Conservation (phyloP, 2,797 vertebrate genomes). For the Oryzias dopingdopingensis region DNA sequence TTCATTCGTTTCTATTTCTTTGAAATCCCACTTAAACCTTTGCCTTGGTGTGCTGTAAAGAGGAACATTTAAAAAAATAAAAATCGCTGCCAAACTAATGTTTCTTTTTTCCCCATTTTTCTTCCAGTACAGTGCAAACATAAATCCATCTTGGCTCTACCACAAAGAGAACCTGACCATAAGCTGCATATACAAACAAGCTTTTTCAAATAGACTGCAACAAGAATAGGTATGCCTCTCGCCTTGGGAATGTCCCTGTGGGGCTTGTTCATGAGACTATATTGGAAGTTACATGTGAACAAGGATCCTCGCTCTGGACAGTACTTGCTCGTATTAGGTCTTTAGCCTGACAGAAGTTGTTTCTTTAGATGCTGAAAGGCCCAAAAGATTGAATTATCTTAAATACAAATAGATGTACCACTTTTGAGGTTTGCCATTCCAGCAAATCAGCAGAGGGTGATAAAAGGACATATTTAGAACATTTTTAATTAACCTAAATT, state of each 20-base stretch:
- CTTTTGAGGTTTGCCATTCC: neutral
- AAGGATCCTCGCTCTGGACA: slow-evolving; percentile 28
- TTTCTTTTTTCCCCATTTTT: slow-evolving; percentile 2
- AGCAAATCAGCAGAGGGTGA: slow-evolving; percentile 2
- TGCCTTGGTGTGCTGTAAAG: slow-evolving; percentile 30
- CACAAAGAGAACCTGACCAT: slow-evolving; percentile 15
- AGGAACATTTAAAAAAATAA: neutral
- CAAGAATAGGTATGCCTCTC: slow-evolving; percentile 23
- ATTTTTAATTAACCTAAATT: neutral
- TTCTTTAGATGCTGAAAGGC: neutral
- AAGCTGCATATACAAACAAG: slow-evolving; percentile 3
- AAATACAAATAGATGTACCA: too few species aligned
- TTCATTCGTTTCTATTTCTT: slow-evolving; percentile 39
- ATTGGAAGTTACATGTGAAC: slow-evolving; percentile 15
- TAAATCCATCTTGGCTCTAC: slow-evolving; percentile 4
- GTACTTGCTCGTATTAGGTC: slow-evolving; percentile 5
- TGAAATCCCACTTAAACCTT: slow-evolving; percentile 35
- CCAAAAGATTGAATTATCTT: neutral
- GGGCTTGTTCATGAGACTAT: slow-evolving; percentile 22
- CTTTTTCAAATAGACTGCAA: slow-evolving; percentile 6
- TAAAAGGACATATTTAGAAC: too few species aligned
- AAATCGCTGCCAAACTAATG: neutral
- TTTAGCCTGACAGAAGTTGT: slow-evolving; percentile 13
- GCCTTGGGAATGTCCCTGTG: slow-evolving; percentile 16
- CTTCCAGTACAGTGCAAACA: neutral